These are phyloP conservation scores for Hemibates koningsi DNA, from an alignment of 2,113 vertebrate genomes.

Conservation along the genomic window DNA sequence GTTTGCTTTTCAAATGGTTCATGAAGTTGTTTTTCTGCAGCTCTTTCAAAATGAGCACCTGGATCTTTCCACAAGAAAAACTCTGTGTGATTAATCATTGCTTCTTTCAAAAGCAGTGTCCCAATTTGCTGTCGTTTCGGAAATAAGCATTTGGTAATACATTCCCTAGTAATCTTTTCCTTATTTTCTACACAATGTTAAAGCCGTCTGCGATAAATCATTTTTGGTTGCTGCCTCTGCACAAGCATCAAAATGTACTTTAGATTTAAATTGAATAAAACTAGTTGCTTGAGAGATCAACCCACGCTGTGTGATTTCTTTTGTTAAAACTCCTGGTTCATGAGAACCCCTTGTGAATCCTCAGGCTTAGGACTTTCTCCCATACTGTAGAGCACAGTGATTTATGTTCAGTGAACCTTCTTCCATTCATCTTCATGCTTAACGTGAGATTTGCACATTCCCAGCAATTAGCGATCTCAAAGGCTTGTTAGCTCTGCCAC, in stretches of 20 bases:
- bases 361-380: not conserved
- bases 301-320: slow-evolving; percentile 3
- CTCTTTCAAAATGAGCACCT: slow-evolving; percentile 33
- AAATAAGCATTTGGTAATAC: slow-evolving; percentile 17
- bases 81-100: slow-evolving; percentile 21
- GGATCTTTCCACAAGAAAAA: slow-evolving; percentile 22
- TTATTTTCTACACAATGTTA: slow-evolving; percentile 19
- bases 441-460: slow-evolving; percentile 46
- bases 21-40: slow-evolving; percentile 39
- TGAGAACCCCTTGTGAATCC: not conserved
- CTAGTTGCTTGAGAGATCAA: slow-evolving; percentile 26
- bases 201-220: slow-evolving; percentile 27
- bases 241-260: slow-evolving; percentile 10
- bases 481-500: slow-evolving; percentile 52
- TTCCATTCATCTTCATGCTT: slow-evolving; percentile 51
- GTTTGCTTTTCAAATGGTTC: slow-evolving; percentile 60
- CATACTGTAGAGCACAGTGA: slow-evolving; percentile 18
- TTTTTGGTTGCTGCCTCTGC: slow-evolving; percentile 2
- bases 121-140: slow-evolving; percentile 15
- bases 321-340: not conserved
- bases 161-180: slow-evolving; percentile 34
- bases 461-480: slow-evolving; percentile 41
- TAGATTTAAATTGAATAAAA: slow-evolving; percentile 42
- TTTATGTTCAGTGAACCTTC: slow-evolving; percentile 27
- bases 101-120: slow-evolving; percentile 3